Evolutionary conservation across 2,888 invertebrate species (phyloP), one percentile per base, ranked within the genome.

Genomic region (Eupeodes luniger): DNA sequence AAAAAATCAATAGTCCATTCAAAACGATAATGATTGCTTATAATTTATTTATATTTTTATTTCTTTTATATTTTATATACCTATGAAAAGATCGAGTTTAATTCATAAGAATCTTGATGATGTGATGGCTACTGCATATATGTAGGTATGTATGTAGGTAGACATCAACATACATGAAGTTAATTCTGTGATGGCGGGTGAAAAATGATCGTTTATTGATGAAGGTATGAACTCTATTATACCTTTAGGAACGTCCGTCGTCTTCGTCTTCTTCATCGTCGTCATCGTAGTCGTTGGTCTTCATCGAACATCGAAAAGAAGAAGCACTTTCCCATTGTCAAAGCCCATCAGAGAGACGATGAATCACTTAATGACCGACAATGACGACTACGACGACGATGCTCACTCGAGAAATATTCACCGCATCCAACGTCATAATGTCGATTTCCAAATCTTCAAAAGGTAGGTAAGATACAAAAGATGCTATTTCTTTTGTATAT

Each of bases 191-290:
- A 57, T 10, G 55, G 69, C 70, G 55, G 70, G 53, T 70, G 70
- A 70, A 70, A 70, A 83, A 72, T 82, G 85, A 81, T 78, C 85
- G 81, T 76, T 85, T 85, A 81, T 81, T 85, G 79, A 79, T 74
- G 70, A 70, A 70, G 70, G 70, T 70, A 69, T 70, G 62, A 70
- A 77, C 77, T 70, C 75, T 69, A 81, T 81, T 81, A 81, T 67
- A 47, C 9, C 11, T 69, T 11, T n/a, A 27, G 27, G 27, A 27
- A 10, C 16, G 7, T 55, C 69, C 16, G 9, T 55, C 55, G 4
- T 64, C 64, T 11, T 55, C 16, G 9, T 19, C 44, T 11, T 55
- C 16, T 9, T 19, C 44, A 3, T 47, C 19, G 5, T 36, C n/a
- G 9, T 12, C 4, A 1, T 40, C 40, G 40, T 40, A 2, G 40